Evolutionary conservation across 2,797 vertebrate genomes (phyloP).

Genomic region (Gymnopithys bicolor): DNA sequence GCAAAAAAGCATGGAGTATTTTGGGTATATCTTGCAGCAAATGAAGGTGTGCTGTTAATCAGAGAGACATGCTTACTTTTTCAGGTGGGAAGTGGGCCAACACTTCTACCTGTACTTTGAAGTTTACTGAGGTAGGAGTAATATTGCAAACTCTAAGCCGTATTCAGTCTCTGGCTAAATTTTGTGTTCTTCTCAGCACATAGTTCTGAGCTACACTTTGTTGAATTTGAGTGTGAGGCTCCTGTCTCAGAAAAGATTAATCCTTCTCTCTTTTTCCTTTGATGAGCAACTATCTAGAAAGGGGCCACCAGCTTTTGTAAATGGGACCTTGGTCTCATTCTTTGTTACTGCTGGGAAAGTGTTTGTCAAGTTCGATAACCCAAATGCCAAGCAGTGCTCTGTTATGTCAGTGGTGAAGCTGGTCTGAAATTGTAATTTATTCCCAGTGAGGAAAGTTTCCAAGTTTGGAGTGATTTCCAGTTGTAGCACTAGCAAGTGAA

Average conservation of each 20-base stretch:
- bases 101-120: background rate
- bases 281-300: slow-evolving; percentile 22
- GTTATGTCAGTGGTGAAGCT: background rate
- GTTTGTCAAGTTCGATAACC: background rate
- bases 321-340: slow-evolving; percentile 5
- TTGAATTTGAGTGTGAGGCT: background rate
- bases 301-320: background rate
- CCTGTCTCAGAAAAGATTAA: background rate
- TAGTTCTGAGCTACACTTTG: background rate
- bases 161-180: background rate
- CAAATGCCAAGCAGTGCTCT: background rate
- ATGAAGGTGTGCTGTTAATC: background rate
- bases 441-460: background rate
- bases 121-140: background rate
- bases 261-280: slow-evolving; percentile 17
- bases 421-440: slow-evolving; percentile 14
- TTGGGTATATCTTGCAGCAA: background rate
- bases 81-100: background rate
- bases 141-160: background rate
- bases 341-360: background rate
- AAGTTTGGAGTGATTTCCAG: background rate
- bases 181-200: background rate
- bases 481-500: background rate
- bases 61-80: background rate
- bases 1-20: background rate